These are phyloP conservation scores for Rhinatrema bivittatum DNA, from an alignment of 2,797 vertebrate genomes.

Conservation along the genomic window DNA sequence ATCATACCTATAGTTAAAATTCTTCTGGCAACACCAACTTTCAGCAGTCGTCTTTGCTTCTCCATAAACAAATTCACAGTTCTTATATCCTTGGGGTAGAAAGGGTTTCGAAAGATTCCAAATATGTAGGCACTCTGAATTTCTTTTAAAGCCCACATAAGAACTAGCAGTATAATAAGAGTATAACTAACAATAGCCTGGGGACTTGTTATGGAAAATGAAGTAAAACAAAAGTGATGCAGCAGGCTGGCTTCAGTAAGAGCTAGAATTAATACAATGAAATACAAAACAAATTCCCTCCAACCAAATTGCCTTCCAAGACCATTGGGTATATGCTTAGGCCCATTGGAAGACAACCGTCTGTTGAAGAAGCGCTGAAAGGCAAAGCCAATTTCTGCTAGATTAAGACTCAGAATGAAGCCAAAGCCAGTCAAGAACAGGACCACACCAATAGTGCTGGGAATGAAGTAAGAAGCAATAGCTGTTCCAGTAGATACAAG, in stretches of 20 bases:
- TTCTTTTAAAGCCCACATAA: slow-evolving; percentile 77
- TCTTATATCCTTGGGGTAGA: slow-evolving; percentile 82
- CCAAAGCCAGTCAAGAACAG: slow-evolving; percentile 85
- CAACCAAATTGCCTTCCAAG: slow-evolving; percentile 63
- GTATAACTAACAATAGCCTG: slow-evolving; percentile 75
- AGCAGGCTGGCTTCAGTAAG: slow-evolving; percentile 75
- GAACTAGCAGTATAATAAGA: slow-evolving; percentile 66
- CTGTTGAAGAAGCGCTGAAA: slow-evolving; percentile 43
- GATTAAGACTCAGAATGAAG: slow-evolving; percentile 89
- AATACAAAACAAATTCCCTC: slow-evolving; percentile 69
- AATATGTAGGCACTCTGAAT: slow-evolving; percentile 83
- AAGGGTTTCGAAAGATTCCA: slow-evolving; percentile 84
- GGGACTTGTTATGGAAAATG: slow-evolving; percentile 48
- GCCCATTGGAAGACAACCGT: slow-evolving; percentile 30
- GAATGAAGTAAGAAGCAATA: slow-evolving; percentile 84
- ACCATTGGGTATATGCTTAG: slow-evolving; percentile 19
- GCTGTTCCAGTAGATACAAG: slow-evolving; percentile 68
- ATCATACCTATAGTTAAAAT: slow-evolving; percentile 83
- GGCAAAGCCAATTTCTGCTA: slow-evolving; percentile 65
- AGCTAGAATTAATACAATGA: slow-evolving; percentile 60
- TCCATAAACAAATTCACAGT: slow-evolving; percentile 74
- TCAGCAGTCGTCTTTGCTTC: slow-evolving; percentile 69
- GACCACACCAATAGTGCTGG: slow-evolving; percentile 76
- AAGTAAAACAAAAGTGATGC: slow-evolving; percentile 64
- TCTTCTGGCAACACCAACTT: slow-evolving; percentile 74